A percentile compares a stretch with the other conserved stretches of the same genome.
These are phyloP conservation scores for Scalopus aquaticus DNA, from an alignment of 2,113 vertebrate genomes.

Conservation along the genomic window DNA sequence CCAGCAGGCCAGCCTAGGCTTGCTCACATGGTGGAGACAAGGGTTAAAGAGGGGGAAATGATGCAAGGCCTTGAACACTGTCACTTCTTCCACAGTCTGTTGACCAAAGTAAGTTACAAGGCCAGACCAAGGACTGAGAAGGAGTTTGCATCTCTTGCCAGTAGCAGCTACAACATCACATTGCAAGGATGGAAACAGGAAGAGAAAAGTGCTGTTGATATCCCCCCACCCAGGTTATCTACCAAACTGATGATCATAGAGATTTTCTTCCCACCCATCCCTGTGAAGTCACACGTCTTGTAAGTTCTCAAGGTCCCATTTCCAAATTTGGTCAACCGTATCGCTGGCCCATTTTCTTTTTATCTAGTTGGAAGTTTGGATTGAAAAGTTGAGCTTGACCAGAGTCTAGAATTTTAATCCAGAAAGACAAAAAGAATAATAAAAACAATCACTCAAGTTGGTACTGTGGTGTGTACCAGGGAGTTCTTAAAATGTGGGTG, in stretches of 20 bases:
- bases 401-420: constrained; percentile 23
- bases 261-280: not conserved
- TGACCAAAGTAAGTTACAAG: not conserved
- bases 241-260: not conserved
- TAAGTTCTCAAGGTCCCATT: not conserved
- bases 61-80: too few species aligned
- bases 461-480: not conserved
- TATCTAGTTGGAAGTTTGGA: not conserved
- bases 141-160: not conserved
- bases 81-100: not conserved
- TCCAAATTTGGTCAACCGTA: not conserved
- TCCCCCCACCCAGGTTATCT: not conserved
- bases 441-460: not conserved
- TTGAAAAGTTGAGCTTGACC: not conserved
- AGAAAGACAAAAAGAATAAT: not conserved
- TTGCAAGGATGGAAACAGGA: not conserved
- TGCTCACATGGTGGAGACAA: not conserved
- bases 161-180: fast-evolving
- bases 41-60: too few species aligned
- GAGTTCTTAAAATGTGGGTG: not conserved
- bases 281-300: not conserved
- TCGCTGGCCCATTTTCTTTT: not conserved
- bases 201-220: not conserved
- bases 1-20: not conserved
- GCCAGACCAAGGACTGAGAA: not conserved